Percentiles rank a stretch among this genome's conserved stretches.
These are phyloP conservation scores for Pangasianodon hypophthalmus DNA, from an alignment of 2,113 vertebrate species.

Conservation along the genomic window DNA sequence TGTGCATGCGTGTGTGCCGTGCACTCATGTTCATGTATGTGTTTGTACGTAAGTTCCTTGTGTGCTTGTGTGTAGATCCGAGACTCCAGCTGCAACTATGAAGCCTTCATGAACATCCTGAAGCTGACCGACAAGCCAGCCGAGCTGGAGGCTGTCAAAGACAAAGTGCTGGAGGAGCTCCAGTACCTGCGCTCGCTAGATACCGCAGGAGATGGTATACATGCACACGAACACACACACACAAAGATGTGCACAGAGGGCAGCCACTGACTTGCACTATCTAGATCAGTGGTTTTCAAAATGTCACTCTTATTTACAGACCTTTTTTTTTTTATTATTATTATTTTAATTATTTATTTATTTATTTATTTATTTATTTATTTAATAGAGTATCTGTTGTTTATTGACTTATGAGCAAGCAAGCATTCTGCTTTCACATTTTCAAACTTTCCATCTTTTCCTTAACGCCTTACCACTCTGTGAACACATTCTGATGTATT, in stretches of 20 bases:
- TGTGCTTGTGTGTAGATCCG: slow-evolving; percentile 79
- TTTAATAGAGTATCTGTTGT: neutral
- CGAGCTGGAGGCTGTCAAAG: slow-evolving; percentile 95
- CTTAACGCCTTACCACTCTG: neutral
- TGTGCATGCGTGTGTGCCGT: neutral
- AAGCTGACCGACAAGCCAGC: slow-evolving; percentile 92
- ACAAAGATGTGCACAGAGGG: neutral
- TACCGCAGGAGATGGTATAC: slow-evolving; percentile 92
- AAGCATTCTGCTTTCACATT: neutral
- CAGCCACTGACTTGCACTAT: neutral
- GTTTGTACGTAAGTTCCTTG: slow-evolving; percentile 16
- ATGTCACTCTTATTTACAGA: neutral
- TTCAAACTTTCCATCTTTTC: neutral
- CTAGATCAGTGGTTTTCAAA: neutral
- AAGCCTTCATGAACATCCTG: slow-evolving; percentile 99
- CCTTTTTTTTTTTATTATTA: neutral
- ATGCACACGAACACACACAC: neutral
- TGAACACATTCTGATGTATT: neutral
- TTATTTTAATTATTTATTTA: neutral
- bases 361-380: too few relatives aligned
- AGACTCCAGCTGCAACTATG: slow-evolving; percentile 97
- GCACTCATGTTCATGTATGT: neutral
- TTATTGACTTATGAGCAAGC: neutral
- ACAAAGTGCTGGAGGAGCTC: slow-evolving; percentile 95
- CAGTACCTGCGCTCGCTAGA: slow-evolving; percentile 96